Percentiles rank a stretch among this genome's conserved stretches.
phyloP scores from a whole-genome alignment of 1,140 invertebrate species.

The Tetramorium parvispinum region DNA sequence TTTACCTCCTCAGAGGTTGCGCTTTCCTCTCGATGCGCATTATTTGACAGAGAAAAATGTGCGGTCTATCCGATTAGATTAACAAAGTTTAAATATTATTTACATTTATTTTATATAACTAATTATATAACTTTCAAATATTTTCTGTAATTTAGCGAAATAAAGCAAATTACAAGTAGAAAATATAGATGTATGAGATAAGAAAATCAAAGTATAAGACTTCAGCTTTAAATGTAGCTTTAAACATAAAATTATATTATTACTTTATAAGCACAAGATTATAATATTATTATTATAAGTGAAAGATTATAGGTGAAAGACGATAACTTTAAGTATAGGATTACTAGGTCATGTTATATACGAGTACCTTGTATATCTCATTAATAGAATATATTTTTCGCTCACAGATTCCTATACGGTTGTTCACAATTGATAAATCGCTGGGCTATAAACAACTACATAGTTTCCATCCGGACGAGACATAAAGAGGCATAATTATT shows the following conservation, averaged over 20 bases:
- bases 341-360: too few species aligned
- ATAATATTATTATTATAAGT: too few species aligned
- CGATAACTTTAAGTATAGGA: too few species aligned
- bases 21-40: not conserved
- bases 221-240: too few species aligned
- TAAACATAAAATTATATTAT: too few species aligned
- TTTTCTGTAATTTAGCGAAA: not conserved
- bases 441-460: not conserved
- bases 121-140: not conserved
- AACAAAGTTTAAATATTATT: not conserved
- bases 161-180: not conserved
- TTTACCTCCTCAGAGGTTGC: not conserved
- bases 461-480: not conserved
- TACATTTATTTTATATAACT: not conserved
- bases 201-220: too few species aligned
- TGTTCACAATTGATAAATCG: not conserved
- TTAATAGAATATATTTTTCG: too few species aligned
- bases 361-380: too few species aligned
- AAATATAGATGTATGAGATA: too few species aligned
- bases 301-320: too few species aligned
- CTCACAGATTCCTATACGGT: too few species aligned
- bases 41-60: constrained; percentile 6
- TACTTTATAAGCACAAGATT: too few species aligned
- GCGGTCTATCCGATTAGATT: not conserved
- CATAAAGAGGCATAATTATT: not conserved